A percentile compares a stretch with the other conserved stretches of the same genome.
phyloP scores from a whole-genome alignment of 2,797 vertebrate genomes.

The Gymnodraco acuticeps region DNA sequence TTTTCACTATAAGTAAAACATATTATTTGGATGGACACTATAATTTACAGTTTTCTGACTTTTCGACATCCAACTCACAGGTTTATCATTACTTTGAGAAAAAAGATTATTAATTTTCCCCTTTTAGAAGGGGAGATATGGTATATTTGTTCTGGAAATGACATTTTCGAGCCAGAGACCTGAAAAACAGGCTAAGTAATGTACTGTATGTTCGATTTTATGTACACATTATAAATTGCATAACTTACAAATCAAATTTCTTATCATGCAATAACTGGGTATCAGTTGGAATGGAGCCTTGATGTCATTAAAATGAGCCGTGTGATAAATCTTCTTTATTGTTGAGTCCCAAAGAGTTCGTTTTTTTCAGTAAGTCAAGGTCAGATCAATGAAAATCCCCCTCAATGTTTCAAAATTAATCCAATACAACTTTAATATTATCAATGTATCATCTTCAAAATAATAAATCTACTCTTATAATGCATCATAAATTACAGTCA shows the following conservation, averaged over 20 bases:
- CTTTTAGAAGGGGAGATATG: no score
- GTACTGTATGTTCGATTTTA: not conserved
- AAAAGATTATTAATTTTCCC: no score
- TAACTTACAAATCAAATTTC: no score
- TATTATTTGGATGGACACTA: no score
- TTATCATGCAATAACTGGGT: not conserved
- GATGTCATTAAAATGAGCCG: not conserved
- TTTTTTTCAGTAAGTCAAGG: constrained; percentile 34
- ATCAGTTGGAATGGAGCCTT: not conserved
- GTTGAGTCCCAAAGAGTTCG: constrained; percentile 17
- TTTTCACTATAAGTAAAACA: no score
- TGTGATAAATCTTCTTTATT: constrained; percentile 38
- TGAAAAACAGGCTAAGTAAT: not conserved
- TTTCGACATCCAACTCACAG: no score
- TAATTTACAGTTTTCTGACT: no score
- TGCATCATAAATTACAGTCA: constrained; percentile 23
- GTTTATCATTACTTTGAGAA: no score
- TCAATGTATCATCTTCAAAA: constrained; percentile 3
- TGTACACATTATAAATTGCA: no score
- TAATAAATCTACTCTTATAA: constrained; percentile 1
- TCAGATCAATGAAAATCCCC: constrained; percentile 48
- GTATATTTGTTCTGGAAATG: no score
- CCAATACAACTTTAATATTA: not conserved
- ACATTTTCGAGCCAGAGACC: no score
- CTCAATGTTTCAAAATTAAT: not conserved